Conservation (phyloP, 2,797 vertebrate genomes). For the Harpagifer antarcticus region DNA sequence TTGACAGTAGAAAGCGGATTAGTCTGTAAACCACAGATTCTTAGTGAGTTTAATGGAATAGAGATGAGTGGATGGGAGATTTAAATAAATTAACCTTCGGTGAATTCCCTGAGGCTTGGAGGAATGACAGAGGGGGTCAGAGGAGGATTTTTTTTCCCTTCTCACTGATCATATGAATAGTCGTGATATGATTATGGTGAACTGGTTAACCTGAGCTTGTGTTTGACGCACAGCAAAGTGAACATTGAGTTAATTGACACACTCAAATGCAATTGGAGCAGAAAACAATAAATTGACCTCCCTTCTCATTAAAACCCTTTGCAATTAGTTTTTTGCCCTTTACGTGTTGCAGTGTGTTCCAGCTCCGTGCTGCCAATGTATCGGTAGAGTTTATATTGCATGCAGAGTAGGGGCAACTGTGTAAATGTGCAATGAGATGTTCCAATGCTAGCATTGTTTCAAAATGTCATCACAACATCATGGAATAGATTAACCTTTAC, state of each 20-base stretch:
- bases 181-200: constrained; percentile 75
- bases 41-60: constrained; percentile 89
- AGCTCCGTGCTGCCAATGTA: constrained; percentile 14
- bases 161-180: constrained; percentile 82
- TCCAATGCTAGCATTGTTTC: constrained; percentile 46
- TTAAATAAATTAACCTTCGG: constrained; percentile 93
- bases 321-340: constrained; percentile 19
- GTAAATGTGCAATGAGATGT: constrained; percentile 46
- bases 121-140: constrained; percentile 80
- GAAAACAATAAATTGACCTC: constrained; percentile 12
- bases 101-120: constrained; percentile 78
- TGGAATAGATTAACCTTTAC: constrained; percentile 82
- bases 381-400: constrained; percentile 18
- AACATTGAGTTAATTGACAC: constrained; percentile 4
- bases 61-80: constrained; percentile 87
- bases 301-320: constrained; percentile 11
- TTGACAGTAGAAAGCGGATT: constrained; percentile 85
- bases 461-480: constrained; percentile 73
- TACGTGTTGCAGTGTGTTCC: constrained; percentile 8
- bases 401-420: constrained; percentile 26
- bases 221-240: constrained; percentile 2
- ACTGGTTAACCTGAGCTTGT: constrained; percentile 24
- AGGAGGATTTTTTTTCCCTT: constrained; percentile 74
- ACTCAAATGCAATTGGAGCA: not conserved
- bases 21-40: constrained; percentile 87